Base-by-base conservation (phyloP, 2,797 vertebrate species). In the Choloepus didactylus region DNA sequence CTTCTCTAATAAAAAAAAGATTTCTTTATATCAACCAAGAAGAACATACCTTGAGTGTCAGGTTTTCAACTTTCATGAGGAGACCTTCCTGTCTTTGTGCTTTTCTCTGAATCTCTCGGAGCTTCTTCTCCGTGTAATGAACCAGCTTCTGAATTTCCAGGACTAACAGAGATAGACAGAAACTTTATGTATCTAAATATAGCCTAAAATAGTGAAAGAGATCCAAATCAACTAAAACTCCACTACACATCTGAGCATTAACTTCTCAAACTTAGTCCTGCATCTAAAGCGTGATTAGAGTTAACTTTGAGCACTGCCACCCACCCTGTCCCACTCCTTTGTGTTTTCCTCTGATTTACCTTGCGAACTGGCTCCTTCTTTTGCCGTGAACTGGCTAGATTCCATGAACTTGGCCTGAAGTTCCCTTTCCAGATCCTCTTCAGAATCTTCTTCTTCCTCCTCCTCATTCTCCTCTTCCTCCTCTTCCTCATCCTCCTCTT, bases 71-170 rank as follows among this genome's bases (percentile, higher is more conserved):
- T 98, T 99, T 99, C 98, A 99, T 99, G 96, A 99, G 98, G 96
- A 99, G 99, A 95, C 99, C 98, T 92, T 99, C 99, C 96, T 99
- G 99, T 93, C 99, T 99, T 93, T 99, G 99, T 98, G 99, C 99
- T 80, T 99, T 99, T 44, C 98, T 98, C 1, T 99, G 99, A 0
- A 99, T 99, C 76, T 99, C 98, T 95, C 99, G 99, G 89, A 99
- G 98, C 97, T 99, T 99, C 94, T 98, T 98, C 98, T 99, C 99
- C 96, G 99, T 60, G 86, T 97, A 98, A 97, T 99, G 98, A 94
- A 99, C 99, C 98, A 99, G 99, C 96, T 99, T 99, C 98, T 99
- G 99, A 97, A 99, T 99, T 92, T 99, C 99, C 98, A 98, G 98
- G 15, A 99, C 99, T 97, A 92, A 96, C 15, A 91, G 60, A 96